phyloP scores from a whole-genome alignment of 2,888 invertebrate species.

The Selenia dentaria region DNA sequence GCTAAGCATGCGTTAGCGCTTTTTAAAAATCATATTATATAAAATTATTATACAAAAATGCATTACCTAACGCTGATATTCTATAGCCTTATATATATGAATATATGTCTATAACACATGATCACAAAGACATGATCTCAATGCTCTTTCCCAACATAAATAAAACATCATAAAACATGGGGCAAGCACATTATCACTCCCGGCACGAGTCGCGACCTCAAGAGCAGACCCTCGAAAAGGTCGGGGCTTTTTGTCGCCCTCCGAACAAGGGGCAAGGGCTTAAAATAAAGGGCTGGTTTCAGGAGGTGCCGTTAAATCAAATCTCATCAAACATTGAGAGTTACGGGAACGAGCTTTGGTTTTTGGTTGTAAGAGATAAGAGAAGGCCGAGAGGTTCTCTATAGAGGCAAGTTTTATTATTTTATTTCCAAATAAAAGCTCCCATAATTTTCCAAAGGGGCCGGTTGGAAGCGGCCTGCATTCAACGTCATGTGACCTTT shows the following conservation, averaged over 20 bases:
- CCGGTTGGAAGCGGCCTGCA: too few relatives aligned
- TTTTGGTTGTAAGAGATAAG: background rate
- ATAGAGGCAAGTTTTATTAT: background rate
- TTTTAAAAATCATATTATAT: too few relatives aligned
- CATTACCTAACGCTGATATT: too few relatives aligned
- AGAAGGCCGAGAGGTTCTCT: background rate
- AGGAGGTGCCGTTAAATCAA: slow-evolving; percentile 18
- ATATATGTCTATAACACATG: too few relatives aligned
- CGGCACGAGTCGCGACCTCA: slow-evolving; percentile 9
- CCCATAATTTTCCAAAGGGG: too few relatives aligned
- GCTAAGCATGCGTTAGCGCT: too few relatives aligned
- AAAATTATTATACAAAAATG: too few relatives aligned
- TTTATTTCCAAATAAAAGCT: too few relatives aligned
- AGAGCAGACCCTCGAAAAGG: slow-evolving; percentile 15
- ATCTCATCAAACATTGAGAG: slow-evolving; percentile 27
- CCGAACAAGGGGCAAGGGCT: slow-evolving; percentile 19
- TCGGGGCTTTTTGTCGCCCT: slow-evolving; percentile 14
- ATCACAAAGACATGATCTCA: too few relatives aligned
- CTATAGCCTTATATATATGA: too few relatives aligned
- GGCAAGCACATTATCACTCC: slow-evolving; percentile 4
- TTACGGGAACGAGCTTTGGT: slow-evolving; percentile 3
- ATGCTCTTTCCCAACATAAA: too few relatives aligned
- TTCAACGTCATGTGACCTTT: too few relatives aligned
- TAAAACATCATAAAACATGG: slow-evolving; percentile 1
- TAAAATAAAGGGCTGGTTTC: slow-evolving; percentile 22